Evolutionary conservation across 2,113 vertebrate genomes (phyloP), one percentile per base, ranked within the genome.

Genomic region (Dendropsophus ebraccatus): DNA sequence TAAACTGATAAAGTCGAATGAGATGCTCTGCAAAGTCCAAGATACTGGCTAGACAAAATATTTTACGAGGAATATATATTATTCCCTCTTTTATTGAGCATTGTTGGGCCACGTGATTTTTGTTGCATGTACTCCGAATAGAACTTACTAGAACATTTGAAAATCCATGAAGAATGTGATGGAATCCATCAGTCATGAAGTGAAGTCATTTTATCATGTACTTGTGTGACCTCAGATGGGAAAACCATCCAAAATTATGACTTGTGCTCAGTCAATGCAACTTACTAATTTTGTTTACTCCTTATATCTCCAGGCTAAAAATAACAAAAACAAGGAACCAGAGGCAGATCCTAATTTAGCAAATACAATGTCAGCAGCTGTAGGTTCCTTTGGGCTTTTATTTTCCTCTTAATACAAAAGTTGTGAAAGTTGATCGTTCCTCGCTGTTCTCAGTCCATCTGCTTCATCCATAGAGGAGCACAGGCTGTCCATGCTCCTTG

Each of bases 401-500:
- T 10, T 12, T n/a, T 28, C 21, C 30, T 21, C 14, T 52, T n/a
- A 4, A n/a, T 49, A 25, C 81, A 50, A 41, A 52, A 52, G 19
- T 60, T 60, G 54, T 13, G 56, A 62, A 45, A 41, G 78, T 69
- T 50, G 79, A 81, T 47, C 47, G 78, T 2, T 67, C 58, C 60
- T 65, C 25, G 52, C 17, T 67, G 37, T 47, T 62, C 56, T 81
- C 28, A 19, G 49, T 19, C 21, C 82, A 83, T 45, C 81, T 83
- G 81, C 32, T 72, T 0, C 67, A 52, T 56, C 23, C 47, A 41
- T 37, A 58, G 35, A 21, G 49, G 32, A 58, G 69, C 50, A 84
- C 82, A 73, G 23, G 47, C 72, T 49, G 82, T 50, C 41, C 82
- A 23, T 41, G 45, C 67, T 23, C 50, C 70, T 83, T 74, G 69